phyloP scores from a whole-genome alignment of 2,797 vertebrate genomes.

The Fistularia tabacaria region DNA sequence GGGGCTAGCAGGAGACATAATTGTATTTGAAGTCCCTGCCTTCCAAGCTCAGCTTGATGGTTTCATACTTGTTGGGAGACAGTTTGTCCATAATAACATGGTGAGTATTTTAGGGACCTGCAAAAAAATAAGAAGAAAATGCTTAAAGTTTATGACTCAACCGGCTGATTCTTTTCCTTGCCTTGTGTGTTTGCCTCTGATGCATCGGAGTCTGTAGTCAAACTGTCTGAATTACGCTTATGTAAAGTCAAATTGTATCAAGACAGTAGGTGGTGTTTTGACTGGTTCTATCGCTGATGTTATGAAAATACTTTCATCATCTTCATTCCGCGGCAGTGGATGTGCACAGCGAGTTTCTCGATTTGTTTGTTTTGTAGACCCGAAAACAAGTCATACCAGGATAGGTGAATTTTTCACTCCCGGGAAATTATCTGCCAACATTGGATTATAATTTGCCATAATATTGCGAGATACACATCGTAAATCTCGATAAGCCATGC shows the following conservation, averaged over 20 bases:
- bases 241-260: constrained; percentile 23
- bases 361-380: constrained; percentile 25
- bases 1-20: constrained; percentile 29
- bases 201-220: constrained; percentile 14
- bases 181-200: constrained; percentile 18
- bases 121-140: background rate
- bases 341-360: constrained; percentile 17
- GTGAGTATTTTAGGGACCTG: constrained; percentile 7
- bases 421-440: constrained; percentile 20
- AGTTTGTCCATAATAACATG: constrained; percentile 25
- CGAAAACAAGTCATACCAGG: constrained; percentile 17
- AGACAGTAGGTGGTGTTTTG: constrained; percentile 16
- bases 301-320: constrained; percentile 22
- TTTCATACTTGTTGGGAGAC: constrained; percentile 29
- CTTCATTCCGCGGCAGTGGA: constrained; percentile 13
- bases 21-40: constrained; percentile 38
- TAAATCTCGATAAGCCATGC: constrained; percentile 17
- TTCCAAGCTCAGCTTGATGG: constrained; percentile 11
- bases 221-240: constrained; percentile 20
- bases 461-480: constrained; percentile 20
- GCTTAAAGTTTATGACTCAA: constrained; percentile 5
- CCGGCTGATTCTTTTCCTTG: too few relatives aligned
- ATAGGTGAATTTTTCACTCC: constrained; percentile 13
- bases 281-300: constrained; percentile 32
- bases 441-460: constrained; percentile 20